phyloP scores from a whole-genome alignment of 2,888 invertebrate genomes.

The Serripes groenlandicus region DNA sequence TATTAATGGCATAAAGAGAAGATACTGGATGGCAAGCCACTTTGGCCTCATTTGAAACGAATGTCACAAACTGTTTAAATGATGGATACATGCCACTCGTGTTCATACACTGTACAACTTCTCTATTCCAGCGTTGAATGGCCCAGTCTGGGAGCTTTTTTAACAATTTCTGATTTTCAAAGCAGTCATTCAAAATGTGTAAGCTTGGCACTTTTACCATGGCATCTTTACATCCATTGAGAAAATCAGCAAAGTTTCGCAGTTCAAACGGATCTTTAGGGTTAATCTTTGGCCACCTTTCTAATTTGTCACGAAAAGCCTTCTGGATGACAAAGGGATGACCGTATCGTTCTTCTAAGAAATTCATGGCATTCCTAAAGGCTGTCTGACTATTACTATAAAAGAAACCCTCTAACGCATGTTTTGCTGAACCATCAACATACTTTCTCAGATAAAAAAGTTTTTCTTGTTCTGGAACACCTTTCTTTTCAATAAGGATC shows the following conservation, averaged over 20 bases:
- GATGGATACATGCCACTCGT: slow-evolving; percentile 32
- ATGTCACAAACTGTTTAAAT: slow-evolving; percentile 49
- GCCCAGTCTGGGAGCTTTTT: slow-evolving; percentile 62
- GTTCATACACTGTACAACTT: slow-evolving; percentile 25
- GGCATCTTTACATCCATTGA: slow-evolving; percentile 52
- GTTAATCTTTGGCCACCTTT: slow-evolving; percentile 59
- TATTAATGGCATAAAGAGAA: slow-evolving; percentile 31
- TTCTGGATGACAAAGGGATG: slow-evolving; percentile 54
- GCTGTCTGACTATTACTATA: slow-evolving; percentile 34
- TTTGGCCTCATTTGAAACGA: slow-evolving; percentile 55
- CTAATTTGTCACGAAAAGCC: slow-evolving; percentile 61
- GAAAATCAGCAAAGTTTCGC: slow-evolving; percentile 52
- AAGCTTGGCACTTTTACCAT: slow-evolving; percentile 38
- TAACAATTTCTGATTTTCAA: slow-evolving; percentile 62
- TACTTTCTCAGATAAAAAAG: slow-evolving; percentile 54
- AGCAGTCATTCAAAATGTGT: slow-evolving; percentile 45
- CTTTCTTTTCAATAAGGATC: slow-evolving; percentile 43
- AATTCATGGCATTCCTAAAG: slow-evolving; percentile 43
- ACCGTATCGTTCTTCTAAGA: slow-evolving; percentile 62
- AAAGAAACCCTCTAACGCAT: slow-evolving; percentile 44
- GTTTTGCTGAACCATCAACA: slow-evolving; percentile 18
- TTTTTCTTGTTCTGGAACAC: slow-evolving; percentile 45
- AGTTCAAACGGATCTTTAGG: slow-evolving; percentile 35
- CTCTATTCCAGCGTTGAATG: slow-evolving; percentile 38
- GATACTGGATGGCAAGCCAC: slow-evolving; percentile 64